These are phyloP conservation scores for Amblyteles armatorius DNA, from an alignment of 2,888 invertebrate species.

Conservation along the genomic window DNA sequence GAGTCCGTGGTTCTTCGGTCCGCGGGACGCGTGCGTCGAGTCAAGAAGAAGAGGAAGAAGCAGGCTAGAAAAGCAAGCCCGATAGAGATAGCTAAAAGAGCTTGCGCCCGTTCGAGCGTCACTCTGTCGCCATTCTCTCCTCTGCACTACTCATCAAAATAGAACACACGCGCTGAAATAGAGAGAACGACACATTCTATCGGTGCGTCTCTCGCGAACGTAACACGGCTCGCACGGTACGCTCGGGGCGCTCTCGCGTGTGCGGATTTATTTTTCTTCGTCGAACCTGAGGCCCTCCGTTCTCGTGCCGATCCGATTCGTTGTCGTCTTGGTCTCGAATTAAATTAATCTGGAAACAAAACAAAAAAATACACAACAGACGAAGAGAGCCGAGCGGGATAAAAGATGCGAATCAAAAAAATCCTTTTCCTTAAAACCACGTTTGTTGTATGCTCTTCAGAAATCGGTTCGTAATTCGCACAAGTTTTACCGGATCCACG, in stretches of 20 bases:
- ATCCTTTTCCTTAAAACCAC: not conserved
- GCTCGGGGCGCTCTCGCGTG: not conserved
- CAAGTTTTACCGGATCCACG: constrained; percentile 8
- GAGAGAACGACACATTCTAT: constrained; percentile 65
- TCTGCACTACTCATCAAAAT: constrained; percentile 69
- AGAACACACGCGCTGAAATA: constrained; percentile 69
- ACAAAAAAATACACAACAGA: not conserved
- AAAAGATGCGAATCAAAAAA: constrained; percentile 8
- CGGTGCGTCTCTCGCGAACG: constrained; percentile 60
- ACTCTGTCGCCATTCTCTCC: constrained; percentile 69
- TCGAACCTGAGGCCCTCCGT: constrained; percentile 5
- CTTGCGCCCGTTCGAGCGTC: constrained; percentile 66
- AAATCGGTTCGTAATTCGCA: not conserved
- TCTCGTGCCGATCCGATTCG: constrained; percentile 41
- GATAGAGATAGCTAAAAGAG: constrained; percentile 56
- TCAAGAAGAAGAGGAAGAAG: constrained; percentile 58
- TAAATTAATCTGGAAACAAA: not conserved
- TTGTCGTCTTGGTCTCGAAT: constrained; percentile 24
- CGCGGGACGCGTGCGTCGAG: constrained; percentile 59
- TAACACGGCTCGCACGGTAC: constrained; percentile 46
- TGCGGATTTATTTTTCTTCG: constrained; percentile 1
- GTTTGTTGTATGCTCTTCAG: not conserved
- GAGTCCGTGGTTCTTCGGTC: constrained; percentile 40
- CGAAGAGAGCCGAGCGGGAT: not conserved
- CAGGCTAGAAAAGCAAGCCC: constrained; percentile 16